Conservation (phyloP, 2,888 invertebrate species). For the Pollenia griseotomentosa region DNA sequence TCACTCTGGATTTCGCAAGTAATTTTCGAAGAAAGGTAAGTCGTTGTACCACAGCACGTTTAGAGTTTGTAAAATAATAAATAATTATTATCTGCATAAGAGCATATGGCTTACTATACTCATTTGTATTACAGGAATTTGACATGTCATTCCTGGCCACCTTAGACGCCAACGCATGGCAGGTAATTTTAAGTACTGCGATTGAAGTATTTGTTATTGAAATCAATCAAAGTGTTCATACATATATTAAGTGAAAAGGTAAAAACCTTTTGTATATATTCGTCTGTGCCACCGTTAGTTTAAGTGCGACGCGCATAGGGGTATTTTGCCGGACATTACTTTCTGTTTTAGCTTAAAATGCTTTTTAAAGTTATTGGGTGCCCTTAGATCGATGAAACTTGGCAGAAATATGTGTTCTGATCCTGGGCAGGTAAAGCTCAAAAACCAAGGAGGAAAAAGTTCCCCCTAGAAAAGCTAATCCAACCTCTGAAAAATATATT, state of each 20-base stretch:
- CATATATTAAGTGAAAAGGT: not conserved
- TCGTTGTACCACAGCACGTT: not conserved
- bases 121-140: constrained; percentile 80
- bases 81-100: not conserved
- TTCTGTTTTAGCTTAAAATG: too few species aligned
- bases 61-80: not conserved
- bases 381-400: too few species aligned
- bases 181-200: constrained; percentile 82
- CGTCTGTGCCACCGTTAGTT: too few species aligned
- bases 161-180: constrained; percentile 85
- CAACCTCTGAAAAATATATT: too few species aligned
- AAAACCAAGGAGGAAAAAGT: too few species aligned
- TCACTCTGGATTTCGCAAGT: constrained; percentile 84
- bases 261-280: too few species aligned
- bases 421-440: too few species aligned
- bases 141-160: constrained; percentile 86
- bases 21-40: constrained; percentile 82
- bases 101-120: not conserved
- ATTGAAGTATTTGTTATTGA: not conserved
- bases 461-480: too few species aligned
- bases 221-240: not conserved
- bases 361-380: too few species aligned
- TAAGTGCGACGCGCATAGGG: too few species aligned
- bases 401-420: too few species aligned
- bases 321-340: too few species aligned